A percentile compares a stretch with the other conserved stretches of the same genome.
Evolutionary conservation across 2,888 invertebrate species (phyloP).

Genomic region (Brenthis ino): DNA sequence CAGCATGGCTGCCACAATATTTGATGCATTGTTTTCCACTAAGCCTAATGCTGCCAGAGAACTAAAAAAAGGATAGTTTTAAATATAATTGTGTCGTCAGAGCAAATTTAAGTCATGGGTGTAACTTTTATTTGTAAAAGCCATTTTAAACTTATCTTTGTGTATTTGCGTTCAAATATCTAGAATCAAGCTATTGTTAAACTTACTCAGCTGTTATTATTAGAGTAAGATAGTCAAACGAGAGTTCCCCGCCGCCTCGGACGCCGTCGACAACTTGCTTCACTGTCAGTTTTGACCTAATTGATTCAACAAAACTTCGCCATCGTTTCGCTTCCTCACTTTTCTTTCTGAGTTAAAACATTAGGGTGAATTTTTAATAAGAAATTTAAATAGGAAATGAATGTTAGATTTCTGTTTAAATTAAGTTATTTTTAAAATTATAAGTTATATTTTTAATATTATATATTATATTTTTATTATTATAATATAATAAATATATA

Average conservation of each 20-base stretch:
- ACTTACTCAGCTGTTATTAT: conserved; percentile 92
- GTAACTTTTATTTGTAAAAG: background rate
- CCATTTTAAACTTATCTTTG: background rate
- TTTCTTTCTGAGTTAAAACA: conserved; percentile 52
- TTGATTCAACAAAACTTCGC: conserved; percentile 88
- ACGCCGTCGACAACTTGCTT: conserved; percentile 93
- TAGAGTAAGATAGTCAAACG: conserved; percentile 91
- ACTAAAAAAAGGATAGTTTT: conserved; percentile 62
- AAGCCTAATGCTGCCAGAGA: conserved; percentile 91
- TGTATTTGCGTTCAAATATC: background rate
- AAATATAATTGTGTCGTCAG: no score
- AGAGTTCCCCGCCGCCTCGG: conserved; percentile 88
- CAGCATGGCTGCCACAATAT: conserved; percentile 89
- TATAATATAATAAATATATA: no score
- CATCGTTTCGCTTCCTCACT: conserved; percentile 84
- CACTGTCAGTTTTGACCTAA: conserved; percentile 90
- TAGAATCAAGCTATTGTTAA: background rate
- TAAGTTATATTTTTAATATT: background rate
- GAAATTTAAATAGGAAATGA: background rate
- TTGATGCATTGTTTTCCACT: conserved; percentile 91
- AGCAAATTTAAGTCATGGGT: no score
- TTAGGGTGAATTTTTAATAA: background rate
- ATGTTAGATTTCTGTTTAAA: background rate
- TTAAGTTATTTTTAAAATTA: background rate
- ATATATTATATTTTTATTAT: no score